A percentile compares a stretch with the other conserved stretches of the same genome.
phyloP scores from a whole-genome alignment of 2,113 vertebrate species.

The Pantherophis guttatus region DNA sequence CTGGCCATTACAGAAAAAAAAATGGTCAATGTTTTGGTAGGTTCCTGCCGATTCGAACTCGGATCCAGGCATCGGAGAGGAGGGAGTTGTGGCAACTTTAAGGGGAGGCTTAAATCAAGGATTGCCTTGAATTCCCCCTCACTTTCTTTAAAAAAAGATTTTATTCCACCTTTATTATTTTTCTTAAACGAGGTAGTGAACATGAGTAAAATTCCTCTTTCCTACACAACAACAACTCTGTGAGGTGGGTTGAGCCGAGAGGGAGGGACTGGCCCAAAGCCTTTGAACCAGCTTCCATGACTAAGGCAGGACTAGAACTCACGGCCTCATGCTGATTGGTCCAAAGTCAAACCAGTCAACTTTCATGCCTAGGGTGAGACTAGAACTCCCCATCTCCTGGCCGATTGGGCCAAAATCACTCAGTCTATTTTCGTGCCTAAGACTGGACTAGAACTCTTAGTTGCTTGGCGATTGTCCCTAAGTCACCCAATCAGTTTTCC shows the following conservation, averaged over 20 bases:
- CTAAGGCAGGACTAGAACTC: background rate
- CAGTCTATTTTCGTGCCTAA: rapidly evolving
- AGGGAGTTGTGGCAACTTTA: background rate
- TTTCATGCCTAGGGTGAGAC: no score
- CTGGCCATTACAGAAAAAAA: background rate
- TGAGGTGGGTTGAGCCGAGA: background rate
- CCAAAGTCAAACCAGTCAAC: background rate
- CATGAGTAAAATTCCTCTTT: background rate
- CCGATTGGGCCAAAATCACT: background rate
- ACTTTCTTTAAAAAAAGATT: background rate
- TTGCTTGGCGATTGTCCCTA: background rate
- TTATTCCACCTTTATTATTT: background rate
- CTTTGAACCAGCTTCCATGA: background rate
- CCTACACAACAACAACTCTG: background rate
- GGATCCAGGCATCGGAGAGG: background rate
- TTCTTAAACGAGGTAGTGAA: background rate
- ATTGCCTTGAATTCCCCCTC: background rate
- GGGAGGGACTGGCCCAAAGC: background rate
- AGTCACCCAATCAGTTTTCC: background rate
- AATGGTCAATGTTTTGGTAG: background rate
- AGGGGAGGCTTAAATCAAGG: background rate
- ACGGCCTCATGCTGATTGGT: background rate
- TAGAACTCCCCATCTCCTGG: background rate
- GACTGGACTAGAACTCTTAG: background rate
- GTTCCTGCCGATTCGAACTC: background rate